Evolutionary conservation across 1,140 invertebrate genomes (phyloP).

Genomic region (Drosophila burlai): DNA sequence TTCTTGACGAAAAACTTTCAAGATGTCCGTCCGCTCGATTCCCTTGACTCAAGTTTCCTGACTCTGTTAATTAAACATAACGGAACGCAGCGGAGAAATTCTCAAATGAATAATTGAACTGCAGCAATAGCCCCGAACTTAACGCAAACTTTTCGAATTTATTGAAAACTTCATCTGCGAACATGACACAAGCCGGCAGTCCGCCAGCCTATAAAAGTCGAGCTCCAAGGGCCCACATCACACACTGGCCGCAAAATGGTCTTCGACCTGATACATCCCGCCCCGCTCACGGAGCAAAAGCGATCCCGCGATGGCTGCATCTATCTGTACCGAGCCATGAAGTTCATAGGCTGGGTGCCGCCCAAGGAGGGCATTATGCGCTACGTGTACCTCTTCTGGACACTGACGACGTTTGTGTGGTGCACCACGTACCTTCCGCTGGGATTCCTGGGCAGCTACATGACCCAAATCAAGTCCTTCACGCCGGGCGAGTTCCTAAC

Average conservation of each 20-base stretch:
- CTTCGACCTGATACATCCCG: constrained; percentile 57
- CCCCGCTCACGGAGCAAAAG: constrained; percentile 53
- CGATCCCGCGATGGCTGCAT: constrained; percentile 61
- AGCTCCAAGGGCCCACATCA: background rate
- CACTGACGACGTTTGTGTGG: constrained; percentile 55
- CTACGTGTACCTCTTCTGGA: constrained; percentile 66
- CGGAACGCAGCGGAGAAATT: constrained; percentile 45
- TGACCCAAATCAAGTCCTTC: constrained; percentile 58
- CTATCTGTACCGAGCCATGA: constrained; percentile 66
- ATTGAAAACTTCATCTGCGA: constrained; percentile 54
- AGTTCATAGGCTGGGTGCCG: constrained; percentile 65
- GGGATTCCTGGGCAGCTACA: constrained; percentile 63
- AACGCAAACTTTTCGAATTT: constrained; percentile 57
- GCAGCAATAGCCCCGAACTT: constrained; percentile 47
- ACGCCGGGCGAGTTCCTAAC: constrained; percentile 67
- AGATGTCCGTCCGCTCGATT: constrained; percentile 14
- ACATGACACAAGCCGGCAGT: constrained; percentile 21
- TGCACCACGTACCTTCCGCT: constrained; percentile 57
- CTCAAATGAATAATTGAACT: constrained; percentile 74
- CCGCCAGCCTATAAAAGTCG: constrained; percentile 48
- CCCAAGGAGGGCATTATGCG: constrained; percentile 49
- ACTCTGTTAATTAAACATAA: constrained; percentile 69
- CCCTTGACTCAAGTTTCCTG: constrained; percentile 15
- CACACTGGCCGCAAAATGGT: constrained; percentile 45
- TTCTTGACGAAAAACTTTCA: constrained; percentile 8